Base-by-base conservation (phyloP, 2,797 vertebrate species). In the Crenichthys baileyi region DNA sequence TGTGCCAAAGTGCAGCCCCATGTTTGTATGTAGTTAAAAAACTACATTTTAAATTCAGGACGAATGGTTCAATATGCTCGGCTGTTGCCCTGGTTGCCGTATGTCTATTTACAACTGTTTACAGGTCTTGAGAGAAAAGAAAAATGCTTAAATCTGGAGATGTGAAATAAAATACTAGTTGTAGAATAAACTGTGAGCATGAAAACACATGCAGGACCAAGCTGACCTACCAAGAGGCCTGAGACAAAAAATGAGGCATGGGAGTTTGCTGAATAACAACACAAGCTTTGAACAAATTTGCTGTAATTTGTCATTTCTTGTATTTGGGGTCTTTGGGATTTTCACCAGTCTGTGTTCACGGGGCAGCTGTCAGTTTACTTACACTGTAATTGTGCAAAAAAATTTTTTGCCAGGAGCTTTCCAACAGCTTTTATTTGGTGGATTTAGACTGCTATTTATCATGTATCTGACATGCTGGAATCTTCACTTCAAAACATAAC, bases 1-100 rank as follows among this genome's bases (percentile, higher is more conserved):
- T 36, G 36, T 4, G 4, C 36, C 36, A 36, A 3, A 0, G 36
- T 36, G 36, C 36, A 36, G 36, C 36, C 36, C 36, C 36, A 36
- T 36, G 36, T 36, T 4, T 36, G 36, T 4, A 36, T 36, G 36
- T 36, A 36, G 36, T 36, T 36, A 36, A 36, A 36, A 36, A 61
- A 16, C 26, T 61, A 9, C 58, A 61, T 29, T 81, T 89, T 84
- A 88, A 90, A 92, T 93, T 93, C 84, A 60, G 24, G 13, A 61
- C 72, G 89, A 90, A 89, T 87, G 67, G 85, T n/a, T 83, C 76
- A 3, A 75, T 89, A 84, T 22, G 16, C 60, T 29, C n/a, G 1
- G n/a, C 29, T 29, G 18, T 36, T 63, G 29, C 12, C 50, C 50
- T 5, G 50, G 18, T 51, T 51, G 16, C 31, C 8, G 20, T 36